Evolutionary conservation across 2,797 vertebrate species (phyloP), one percentile per base, ranked within the genome.

Genomic region (Rhinichthys osculus): DNA sequence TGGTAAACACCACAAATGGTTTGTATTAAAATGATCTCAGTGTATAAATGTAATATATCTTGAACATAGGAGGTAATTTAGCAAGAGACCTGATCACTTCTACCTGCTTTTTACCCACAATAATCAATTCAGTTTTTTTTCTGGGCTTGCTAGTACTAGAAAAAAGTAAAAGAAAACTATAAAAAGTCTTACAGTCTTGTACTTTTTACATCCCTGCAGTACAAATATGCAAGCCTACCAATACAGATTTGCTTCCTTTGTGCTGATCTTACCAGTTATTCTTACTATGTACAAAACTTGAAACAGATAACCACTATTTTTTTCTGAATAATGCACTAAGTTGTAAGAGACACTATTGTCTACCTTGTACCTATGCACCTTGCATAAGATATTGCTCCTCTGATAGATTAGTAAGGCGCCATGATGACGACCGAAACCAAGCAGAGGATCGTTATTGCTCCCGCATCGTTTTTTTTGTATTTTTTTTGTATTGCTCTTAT

Each of bases 21-120:
- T 27, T 44, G 57, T 33, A 33, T 57, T 10, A 44, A 62, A 72
- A 57, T 50, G 23, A 44, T 66, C 7, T 21, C 57, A 57, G 78
- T 79, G 78, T 67, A 67, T 79, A 83, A 9, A 74, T 33, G 5
- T 54, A 47, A 16, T 64, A 30, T 64, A 54, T 85, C 81, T 79
- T 82, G 57, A 84, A 77, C 7, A 73, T 16, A 16, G 62, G 23
- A 59, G 73, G 57, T 62, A 40, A 42, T 54, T n/a, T 71, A 80
- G 19, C 83, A 44, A 81, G n/a, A 80, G 1, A 64, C 82, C n/a
- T 9, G 1, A 17, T 66, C 3, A 8, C 14, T 7, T 33, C 6
- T 17, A 66, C 14, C 17, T 66, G 30, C 64, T 66, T 66, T 66
- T 66, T 33, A 17, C 64, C 30, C 64, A 33, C 14, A 66, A 17